These are phyloP conservation scores for Eutolmus rufibarbis DNA, from an alignment of 2,888 invertebrate genomes.

Conservation along the genomic window DNA sequence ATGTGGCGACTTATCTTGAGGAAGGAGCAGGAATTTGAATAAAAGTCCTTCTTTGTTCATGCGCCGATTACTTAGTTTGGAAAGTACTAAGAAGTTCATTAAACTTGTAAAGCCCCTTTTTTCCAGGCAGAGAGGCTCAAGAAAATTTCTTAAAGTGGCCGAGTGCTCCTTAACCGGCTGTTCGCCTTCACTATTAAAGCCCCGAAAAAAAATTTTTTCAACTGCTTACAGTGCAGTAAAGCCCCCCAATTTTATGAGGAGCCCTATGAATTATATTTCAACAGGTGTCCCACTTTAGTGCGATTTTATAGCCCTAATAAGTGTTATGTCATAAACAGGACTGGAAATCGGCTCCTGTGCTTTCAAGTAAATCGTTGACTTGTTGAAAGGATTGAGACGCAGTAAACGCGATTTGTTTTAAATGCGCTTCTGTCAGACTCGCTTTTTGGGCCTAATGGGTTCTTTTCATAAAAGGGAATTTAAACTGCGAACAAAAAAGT, in stretches of 20 bases:
- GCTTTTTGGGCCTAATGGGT: not conserved
- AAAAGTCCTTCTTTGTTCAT: not conserved
- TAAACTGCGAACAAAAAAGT: not conserved
- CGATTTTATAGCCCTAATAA: not conserved
- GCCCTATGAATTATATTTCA: not conserved
- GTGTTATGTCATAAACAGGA: not conserved
- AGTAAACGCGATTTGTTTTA: slow-evolving; percentile 2
- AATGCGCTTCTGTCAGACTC: not conserved
- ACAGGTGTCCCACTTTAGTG: not conserved
- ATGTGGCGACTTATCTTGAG: not conserved
- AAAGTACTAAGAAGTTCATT: not conserved
- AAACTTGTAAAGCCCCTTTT: not conserved
- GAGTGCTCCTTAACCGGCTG: not conserved
- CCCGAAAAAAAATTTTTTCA: not conserved
- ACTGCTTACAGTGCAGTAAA: not conserved
- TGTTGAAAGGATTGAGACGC: not conserved
- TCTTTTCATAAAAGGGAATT: not conserved
- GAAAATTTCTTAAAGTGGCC: not conserved
- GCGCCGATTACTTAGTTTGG: not conserved
- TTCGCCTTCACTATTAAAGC: not conserved
- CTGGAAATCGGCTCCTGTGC: not conserved
- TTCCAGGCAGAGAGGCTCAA: not conserved
- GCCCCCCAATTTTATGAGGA: not conserved
- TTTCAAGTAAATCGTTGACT: not conserved
- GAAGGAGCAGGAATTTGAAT: not conserved